A percentile compares a stretch with the other conserved stretches of the same genome.
phyloP scores from a whole-genome alignment of 2,113 vertebrate species.

The Hypomesus transpacificus region DNA sequence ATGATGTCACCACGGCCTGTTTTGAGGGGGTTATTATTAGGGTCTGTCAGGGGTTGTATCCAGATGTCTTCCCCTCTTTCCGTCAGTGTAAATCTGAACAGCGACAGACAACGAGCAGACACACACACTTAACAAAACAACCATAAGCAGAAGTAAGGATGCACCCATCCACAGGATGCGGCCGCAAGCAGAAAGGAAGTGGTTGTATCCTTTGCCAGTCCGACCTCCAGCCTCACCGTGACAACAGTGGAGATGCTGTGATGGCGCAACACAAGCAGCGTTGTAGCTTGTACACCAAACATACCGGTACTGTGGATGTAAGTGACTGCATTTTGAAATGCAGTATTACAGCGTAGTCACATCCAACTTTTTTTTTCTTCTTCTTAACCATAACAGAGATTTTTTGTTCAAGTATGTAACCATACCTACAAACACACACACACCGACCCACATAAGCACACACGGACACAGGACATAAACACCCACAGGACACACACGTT shows the following conservation, averaged over 20 bases:
- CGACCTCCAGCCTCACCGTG: slow-evolving; percentile 16
- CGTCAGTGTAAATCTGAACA: slow-evolving; percentile 62
- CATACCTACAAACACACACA: neutral
- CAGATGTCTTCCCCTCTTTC: slow-evolving; percentile 72
- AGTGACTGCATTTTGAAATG: no score
- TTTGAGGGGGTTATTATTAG: slow-evolving; percentile 64
- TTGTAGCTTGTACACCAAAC: no score
- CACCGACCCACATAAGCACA: neutral
- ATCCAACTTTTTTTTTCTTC: no score
- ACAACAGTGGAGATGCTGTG: neutral
- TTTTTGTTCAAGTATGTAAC: neutral
- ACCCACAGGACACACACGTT: slow-evolving; percentile 20
- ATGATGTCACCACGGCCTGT: slow-evolving; percentile 64
- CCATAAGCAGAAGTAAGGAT: slow-evolving; percentile 44
- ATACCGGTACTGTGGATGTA: no score
- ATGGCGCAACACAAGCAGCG: no score
- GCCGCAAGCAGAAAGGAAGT: slow-evolving; percentile 61
- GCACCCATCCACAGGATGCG: slow-evolving; percentile 69
- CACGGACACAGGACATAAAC: slow-evolving; percentile 1
- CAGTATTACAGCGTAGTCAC: no score
- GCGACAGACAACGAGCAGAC: slow-evolving; percentile 43
- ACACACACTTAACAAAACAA: slow-evolving; percentile 34
- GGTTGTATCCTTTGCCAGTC: slow-evolving; percentile 56
- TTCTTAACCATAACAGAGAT: no score
- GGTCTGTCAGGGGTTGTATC: slow-evolving; percentile 54